Percentiles rank a stretch among this genome's conserved stretches.
phyloP scores from a whole-genome alignment of 1,140 invertebrate species.

The Anagrus nilaparvatae region DNA sequence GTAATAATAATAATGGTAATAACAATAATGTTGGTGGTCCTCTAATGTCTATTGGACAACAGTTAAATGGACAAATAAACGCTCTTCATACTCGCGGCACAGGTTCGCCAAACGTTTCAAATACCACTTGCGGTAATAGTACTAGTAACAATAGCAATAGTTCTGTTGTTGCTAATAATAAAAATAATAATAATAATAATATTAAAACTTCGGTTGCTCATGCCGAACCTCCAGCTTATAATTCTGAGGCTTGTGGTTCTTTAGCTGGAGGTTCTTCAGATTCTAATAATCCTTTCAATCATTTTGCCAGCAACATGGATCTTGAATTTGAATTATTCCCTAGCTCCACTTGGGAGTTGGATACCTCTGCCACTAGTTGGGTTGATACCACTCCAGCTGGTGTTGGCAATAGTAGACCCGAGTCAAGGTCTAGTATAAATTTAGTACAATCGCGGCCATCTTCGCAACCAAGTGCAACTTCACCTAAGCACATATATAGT shows the following conservation, averaged over 20 bases:
- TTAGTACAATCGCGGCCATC: conserved; percentile 45
- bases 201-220: conserved; percentile 10
- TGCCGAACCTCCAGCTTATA: background rate
- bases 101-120: too few species aligned
- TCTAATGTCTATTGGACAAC: conserved; percentile 34
- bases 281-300: conserved; percentile 33
- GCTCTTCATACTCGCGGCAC: too few species aligned
- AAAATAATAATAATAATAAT: too few species aligned
- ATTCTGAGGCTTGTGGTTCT: background rate
- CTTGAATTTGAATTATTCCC: conserved; percentile 51
- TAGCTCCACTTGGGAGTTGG: conserved; percentile 45
- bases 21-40: conserved; percentile 42
- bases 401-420: conserved; percentile 32
- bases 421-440: conserved; percentile 47
- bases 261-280: conserved; percentile 18
- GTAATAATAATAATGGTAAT: background rate
- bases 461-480: conserved; percentile 38
- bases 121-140: too few species aligned
- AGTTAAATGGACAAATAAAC: conserved; percentile 39
- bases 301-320: conserved; percentile 43
- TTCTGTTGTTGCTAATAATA: too few species aligned
- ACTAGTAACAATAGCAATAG: too few species aligned
- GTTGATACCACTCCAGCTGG: too few species aligned
- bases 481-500: conserved; percentile 35
- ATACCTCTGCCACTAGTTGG: conserved; percentile 20